Conservation (phyloP, 2,113 vertebrate species). For the Phasianus colchicus region DNA sequence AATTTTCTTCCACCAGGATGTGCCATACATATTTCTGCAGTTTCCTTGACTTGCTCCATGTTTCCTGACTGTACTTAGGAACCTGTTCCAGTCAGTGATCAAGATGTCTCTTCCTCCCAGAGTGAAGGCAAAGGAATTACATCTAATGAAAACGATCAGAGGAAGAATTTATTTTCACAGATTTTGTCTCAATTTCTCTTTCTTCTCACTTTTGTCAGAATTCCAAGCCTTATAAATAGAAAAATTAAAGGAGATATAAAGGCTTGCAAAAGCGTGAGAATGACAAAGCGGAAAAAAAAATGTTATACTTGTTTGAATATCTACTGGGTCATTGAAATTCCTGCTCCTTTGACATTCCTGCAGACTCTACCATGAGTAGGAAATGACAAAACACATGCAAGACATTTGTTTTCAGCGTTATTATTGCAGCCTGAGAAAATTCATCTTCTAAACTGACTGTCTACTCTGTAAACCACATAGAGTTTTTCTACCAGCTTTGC, state of each 20-base stretch:
- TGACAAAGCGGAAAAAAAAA: background rate
- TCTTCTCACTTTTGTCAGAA: background rate
- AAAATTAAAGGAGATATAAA: background rate
- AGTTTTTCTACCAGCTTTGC: background rate
- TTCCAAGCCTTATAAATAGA: background rate
- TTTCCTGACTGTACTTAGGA: background rate
- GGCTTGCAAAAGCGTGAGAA: background rate
- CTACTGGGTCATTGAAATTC: background rate
- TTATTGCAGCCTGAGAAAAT: background rate
- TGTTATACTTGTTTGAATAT: background rate
- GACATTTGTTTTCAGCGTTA: background rate
- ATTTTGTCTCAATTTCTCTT: background rate
- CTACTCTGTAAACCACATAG: background rate
- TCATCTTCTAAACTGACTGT: background rate
- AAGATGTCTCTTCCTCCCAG: background rate
- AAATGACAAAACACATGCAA: background rate
- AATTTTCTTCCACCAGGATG: background rate
- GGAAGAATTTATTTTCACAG: background rate
- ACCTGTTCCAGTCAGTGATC: background rate
- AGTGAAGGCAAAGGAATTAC: background rate
- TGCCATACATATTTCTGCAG: background rate
- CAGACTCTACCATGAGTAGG: background rate
- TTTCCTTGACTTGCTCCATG: background rate
- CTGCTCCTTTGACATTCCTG: background rate
- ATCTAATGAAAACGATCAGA: background rate